Conservation (phyloP, 2,797 vertebrate genomes). For the Myiotriccus ornatus region DNA sequence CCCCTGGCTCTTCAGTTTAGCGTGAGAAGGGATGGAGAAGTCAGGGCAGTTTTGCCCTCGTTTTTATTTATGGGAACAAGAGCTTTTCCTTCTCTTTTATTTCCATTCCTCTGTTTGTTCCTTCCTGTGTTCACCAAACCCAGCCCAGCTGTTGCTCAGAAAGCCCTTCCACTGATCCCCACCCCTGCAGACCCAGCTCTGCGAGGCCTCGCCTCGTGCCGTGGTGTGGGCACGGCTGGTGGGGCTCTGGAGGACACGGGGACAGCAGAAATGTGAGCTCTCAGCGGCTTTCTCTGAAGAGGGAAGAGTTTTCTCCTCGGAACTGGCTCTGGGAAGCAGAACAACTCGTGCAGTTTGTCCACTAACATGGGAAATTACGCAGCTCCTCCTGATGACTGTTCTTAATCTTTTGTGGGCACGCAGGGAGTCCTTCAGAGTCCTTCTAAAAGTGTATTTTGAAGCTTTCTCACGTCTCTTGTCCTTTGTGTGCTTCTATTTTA, state of each 20-base stretch:
- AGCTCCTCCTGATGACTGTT: neutral
- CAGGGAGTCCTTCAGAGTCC: neutral
- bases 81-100: neutral
- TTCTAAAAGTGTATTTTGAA: neutral
- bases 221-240: rapidly evolving
- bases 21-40: neutral
- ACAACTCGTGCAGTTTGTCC: neutral
- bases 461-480: neutral
- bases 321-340: neutral
- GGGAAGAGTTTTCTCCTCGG: neutral
- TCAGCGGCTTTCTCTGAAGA: neutral
- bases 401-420: neutral
- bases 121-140: neutral
- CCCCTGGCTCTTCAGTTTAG: neutral
- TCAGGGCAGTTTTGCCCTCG: neutral
- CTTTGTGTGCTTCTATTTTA: neutral
- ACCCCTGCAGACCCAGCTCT: neutral
- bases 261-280: neutral
- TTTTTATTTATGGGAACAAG: neutral
- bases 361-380: neutral
- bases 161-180: neutral
- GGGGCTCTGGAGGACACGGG: neutral
- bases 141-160: neutral
- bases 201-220: neutral
- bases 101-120: neutral